These are phyloP conservation scores for Homarus americanus DNA, from an alignment of 1,140 invertebrate genomes.

Conservation along the genomic window DNA sequence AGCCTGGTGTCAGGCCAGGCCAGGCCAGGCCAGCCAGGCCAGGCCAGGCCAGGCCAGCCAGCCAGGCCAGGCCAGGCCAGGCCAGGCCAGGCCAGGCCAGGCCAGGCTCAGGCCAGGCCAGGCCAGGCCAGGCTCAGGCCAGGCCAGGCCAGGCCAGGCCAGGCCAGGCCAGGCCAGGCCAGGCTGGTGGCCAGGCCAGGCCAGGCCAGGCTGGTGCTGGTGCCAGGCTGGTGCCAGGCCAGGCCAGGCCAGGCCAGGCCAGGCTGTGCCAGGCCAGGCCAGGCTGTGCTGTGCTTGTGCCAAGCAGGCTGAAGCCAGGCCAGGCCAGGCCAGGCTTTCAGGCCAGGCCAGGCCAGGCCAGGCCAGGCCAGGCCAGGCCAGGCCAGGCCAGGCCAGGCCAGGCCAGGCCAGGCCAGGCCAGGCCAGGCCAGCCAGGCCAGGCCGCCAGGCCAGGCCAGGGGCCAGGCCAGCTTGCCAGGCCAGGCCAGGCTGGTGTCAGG, in stretches of 20 bases:
- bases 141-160: constrained; percentile 44
- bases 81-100: constrained; percentile 67
- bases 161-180: constrained; percentile 45
- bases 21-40: no score
- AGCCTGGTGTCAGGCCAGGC: no score
- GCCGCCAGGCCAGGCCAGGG: constrained; percentile 67
- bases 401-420: constrained; percentile 69
- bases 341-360: constrained; percentile 74
- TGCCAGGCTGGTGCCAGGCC: constrained; percentile 71
- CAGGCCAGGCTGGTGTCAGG: constrained; percentile 12
- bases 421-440: constrained; percentile 59
- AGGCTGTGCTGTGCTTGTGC: background rate
- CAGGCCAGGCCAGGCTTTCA: background rate
- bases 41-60: constrained; percentile 28
- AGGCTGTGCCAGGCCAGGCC: constrained; percentile 31
- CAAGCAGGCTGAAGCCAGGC: background rate
- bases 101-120: constrained; percentile 52
- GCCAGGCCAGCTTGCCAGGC: constrained; percentile 19
- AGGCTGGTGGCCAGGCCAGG: constrained; percentile 73
- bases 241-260: constrained; percentile 72
- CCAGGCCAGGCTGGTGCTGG: constrained; percentile 54
- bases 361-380: constrained; percentile 62
- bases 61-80: constrained; percentile 73
- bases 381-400: constrained; percentile 59
- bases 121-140: constrained; percentile 12